Evolutionary conservation across 2,888 invertebrate species (phyloP), one percentile per base, ranked within the genome.

Genomic region (Protodeltote pygarga): DNA sequence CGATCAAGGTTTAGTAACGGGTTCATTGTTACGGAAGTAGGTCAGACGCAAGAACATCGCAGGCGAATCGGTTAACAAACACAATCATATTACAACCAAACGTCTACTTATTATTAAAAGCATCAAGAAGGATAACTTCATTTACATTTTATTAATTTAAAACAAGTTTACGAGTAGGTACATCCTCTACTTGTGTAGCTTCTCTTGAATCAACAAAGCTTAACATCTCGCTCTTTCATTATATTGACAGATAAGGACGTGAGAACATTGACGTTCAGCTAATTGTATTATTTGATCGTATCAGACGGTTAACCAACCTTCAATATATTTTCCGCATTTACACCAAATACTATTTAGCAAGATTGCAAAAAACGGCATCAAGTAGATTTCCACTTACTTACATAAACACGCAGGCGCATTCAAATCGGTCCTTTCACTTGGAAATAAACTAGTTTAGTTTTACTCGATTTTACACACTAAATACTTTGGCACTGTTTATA

Each of bases 361-460:
- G 45, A 42, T 61, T 57, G 48, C 48, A 68, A 68, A 58, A 42
- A 70, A 65, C 39, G 40, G 54, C 51, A n/a, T n/a, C n/a, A 47
- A 65, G 72, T 75, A 76, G 67, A 60, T 77, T 77, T 79, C 73
- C 75, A 86, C 86, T 86, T 74, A 86, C 86, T 86, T 86, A 86
- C 86, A 77, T 83, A 81, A 81, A 81, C 76, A 73, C 66, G 66
- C 50, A 57, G 63, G 65, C 65, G 47, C 58, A 15, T 37, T 53
- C 35, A 40, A 45, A 50, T 50, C 48, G 63, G 63, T 81, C 76
- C 81, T 79, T 82, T 83, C 79, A 79, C 80, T 77, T 50, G 17
- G 37, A 41, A 51, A 55, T 62, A 51, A 66, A 71, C 72, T 71
- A 65, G 70, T 71, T 75, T 33, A 66, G 47, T 61, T 61, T 65